Conservation (phyloP, 2,797 vertebrate genomes). For the Chelonia mydas region DNA sequence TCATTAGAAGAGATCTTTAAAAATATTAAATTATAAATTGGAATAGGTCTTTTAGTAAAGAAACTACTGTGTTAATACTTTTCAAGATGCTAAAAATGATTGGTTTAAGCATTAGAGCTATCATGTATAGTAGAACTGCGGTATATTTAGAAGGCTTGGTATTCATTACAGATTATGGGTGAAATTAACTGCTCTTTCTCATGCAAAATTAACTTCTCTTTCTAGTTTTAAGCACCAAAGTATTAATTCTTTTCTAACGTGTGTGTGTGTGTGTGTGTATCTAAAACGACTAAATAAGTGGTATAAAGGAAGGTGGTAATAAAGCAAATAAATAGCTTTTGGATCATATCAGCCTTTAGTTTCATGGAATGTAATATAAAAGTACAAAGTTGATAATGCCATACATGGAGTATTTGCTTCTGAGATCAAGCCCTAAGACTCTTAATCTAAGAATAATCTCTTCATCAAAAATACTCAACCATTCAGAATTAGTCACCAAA, state of each 20-base stretch:
- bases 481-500: neutral
- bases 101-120: neutral
- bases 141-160: constrained; percentile 8
- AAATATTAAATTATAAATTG: neutral
- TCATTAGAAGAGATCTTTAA: constrained; percentile 22
- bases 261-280: neutral
- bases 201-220: neutral
- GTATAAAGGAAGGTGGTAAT: neutral
- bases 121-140: neutral
- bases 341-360: neutral
- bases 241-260: neutral
- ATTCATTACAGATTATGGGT: neutral
- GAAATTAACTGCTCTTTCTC: constrained; percentile 12
- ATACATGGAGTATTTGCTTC: rapidly evolving
- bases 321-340: neutral
- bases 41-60: neutral
- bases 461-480: neutral
- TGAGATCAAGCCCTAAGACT: neutral
- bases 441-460: neutral
- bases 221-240: neutral
- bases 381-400: neutral
- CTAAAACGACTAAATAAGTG: constrained; percentile 6
- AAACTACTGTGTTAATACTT: neutral
- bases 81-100: neutral
- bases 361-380: neutral